A percentile compares a stretch with the other conserved stretches of the same genome.
These are phyloP conservation scores for Margaritifera margaritifera DNA, from an alignment of 2,888 invertebrate species.

Conservation along the genomic window DNA sequence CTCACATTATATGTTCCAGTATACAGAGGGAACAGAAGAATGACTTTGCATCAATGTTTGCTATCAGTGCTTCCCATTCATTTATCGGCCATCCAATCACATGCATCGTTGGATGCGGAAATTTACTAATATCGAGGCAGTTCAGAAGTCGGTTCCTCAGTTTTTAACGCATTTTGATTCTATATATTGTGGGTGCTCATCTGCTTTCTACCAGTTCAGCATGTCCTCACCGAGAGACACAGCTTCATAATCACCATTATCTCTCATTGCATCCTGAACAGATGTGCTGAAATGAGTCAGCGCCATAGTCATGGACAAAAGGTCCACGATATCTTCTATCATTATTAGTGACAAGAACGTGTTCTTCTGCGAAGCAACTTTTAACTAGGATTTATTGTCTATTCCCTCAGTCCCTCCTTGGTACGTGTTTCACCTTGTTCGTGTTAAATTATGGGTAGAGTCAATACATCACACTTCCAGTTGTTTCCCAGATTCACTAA, in stretches of 20 bases:
- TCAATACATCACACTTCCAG: too few species aligned
- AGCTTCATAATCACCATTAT: conserved; percentile 8
- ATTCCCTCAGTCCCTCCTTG: too few species aligned
- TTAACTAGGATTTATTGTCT: conserved; percentile 15
- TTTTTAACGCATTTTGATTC: conserved; percentile 10
- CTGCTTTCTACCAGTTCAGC: conserved; percentile 5
- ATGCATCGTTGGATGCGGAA: conserved; percentile 21
- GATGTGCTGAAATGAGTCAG: conserved; percentile 14
- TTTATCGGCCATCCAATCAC: conserved; percentile 29
- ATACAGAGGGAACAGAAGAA: conserved; percentile 10
- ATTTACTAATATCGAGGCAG: conserved; percentile 5
- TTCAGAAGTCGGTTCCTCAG: conserved; percentile 13
- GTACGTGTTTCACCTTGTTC: conserved; percentile 18
- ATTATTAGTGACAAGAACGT: conserved; percentile 22
- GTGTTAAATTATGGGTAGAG: conserved; percentile 12
- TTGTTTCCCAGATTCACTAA: too few species aligned
- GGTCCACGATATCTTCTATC: conserved; percentile 22
- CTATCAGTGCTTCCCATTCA: conserved; percentile 26
- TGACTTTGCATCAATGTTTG: conserved; percentile 13
- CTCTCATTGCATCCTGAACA: conserved; percentile 21
- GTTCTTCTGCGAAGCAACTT: conserved; percentile 16
- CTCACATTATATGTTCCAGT: conserved; percentile 12
- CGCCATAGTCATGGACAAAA: conserved; percentile 26
- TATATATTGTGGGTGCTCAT: conserved; percentile 11
- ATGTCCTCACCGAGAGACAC: conserved; percentile 24